phyloP scores from a whole-genome alignment of 2,113 vertebrate species.

The Ceyx melanurus region DNA sequence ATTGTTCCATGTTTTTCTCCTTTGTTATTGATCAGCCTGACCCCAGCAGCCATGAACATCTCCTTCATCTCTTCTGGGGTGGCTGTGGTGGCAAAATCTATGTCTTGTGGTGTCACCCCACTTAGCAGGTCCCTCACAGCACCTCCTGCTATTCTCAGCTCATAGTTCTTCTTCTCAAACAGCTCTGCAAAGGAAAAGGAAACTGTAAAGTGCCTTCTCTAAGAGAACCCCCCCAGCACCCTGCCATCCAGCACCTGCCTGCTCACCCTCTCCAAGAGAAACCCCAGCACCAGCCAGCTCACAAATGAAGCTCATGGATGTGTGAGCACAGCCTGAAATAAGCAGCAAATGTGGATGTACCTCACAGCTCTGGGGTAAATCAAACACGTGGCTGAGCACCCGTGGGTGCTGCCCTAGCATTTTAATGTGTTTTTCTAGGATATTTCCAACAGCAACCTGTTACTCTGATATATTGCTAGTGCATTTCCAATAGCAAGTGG shows the following conservation, averaged over 20 bases:
- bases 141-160: slow-evolving; percentile 93
- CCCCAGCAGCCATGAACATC: slow-evolving; percentile 85
- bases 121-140: slow-evolving; percentile 92
- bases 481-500: neutral
- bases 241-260: too few species aligned
- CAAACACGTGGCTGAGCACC: neutral
- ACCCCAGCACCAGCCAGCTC: too few species aligned
- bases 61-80: slow-evolving; percentile 92
- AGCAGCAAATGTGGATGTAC: accelerated
- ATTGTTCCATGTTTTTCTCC: slow-evolving; percentile 96
- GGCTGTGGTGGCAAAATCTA: slow-evolving; percentile 95
- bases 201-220: neutral
- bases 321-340: neutral
- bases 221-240: accelerated
- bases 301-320: accelerated
- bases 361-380: neutral
- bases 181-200: slow-evolving; percentile 74
- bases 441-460: neutral
- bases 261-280: neutral
- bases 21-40: slow-evolving; percentile 95
- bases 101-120: slow-evolving; percentile 87
- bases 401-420: accelerated
- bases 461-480: too few species aligned
- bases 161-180: slow-evolving; percentile 86
- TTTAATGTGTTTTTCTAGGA: neutral